Evolutionary conservation across 2,797 vertebrate genomes (phyloP).

Genomic region (Balearica regulorum): DNA sequence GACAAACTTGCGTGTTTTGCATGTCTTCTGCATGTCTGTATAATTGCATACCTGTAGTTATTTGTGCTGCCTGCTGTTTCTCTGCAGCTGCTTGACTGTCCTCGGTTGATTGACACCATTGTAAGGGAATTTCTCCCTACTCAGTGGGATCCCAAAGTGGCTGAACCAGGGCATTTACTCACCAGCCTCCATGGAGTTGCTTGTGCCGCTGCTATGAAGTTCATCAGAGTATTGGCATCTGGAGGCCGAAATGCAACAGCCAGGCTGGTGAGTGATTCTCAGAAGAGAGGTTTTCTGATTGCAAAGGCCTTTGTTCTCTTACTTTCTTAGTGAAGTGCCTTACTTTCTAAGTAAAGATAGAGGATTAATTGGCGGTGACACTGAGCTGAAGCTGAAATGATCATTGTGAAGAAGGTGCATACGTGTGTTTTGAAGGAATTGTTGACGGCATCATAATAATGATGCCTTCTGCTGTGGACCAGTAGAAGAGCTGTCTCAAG

Average conservation of each 20-base stretch:
- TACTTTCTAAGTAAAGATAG: not conserved
- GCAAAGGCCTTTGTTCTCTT: not conserved
- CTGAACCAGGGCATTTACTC: constrained; percentile 45
- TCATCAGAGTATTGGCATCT: constrained; percentile 87
- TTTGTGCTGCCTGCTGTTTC: not conserved
- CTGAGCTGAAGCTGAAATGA: not conserved
- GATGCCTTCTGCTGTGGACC: not conserved
- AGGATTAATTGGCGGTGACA: not conserved
- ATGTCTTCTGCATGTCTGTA: not conserved
- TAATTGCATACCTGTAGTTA: not conserved
- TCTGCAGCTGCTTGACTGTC: constrained; percentile 88
- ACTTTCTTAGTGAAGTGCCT: not conserved
- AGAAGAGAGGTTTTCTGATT: not conserved
- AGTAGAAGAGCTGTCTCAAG: not conserved
- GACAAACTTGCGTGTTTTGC: not conserved
- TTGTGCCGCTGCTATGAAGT: constrained; percentile 87
- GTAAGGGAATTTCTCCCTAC: constrained; percentile 89
- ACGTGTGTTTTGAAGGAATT: not conserved
- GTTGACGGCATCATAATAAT: rapidly evolving
- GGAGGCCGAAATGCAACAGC: constrained; percentile 88
- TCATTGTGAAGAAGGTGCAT: not conserved
- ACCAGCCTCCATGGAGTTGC: constrained; percentile 82
- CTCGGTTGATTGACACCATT: constrained; percentile 87
- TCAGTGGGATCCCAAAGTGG: constrained; percentile 77
- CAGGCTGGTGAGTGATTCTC: constrained; percentile 82